Evolutionary conservation across 2,797 vertebrate genomes (phyloP).

Genomic region (Paratrypauchen microcephalus): DNA sequence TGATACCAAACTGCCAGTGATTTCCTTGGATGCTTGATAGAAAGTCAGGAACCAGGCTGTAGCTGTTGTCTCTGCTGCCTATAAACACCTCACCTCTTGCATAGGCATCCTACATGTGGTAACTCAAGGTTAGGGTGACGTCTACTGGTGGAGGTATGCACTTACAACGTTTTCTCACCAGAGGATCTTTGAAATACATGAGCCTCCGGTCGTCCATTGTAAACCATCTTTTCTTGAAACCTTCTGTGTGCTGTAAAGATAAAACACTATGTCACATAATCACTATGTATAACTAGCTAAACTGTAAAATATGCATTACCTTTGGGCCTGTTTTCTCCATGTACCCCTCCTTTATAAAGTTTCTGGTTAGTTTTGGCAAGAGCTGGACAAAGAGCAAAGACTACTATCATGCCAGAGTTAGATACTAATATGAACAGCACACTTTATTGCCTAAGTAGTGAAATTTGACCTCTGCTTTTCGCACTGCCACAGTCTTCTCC

Average conservation of each 20-base stretch:
- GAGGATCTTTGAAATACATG: constrained; percentile 97
- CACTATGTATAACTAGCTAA: neutral
- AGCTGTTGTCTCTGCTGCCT: constrained; percentile 89
- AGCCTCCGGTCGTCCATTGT: constrained; percentile 95
- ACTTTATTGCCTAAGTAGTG: no score
- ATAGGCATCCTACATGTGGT: constrained; percentile 86
- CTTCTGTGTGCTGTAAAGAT: constrained; percentile 87
- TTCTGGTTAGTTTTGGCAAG: constrained; percentile 91
- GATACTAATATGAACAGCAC: no score
- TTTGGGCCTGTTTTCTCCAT: constrained; percentile 98
- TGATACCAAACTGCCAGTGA: constrained; percentile 91
- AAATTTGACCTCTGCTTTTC: no score
- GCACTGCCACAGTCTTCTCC: no score
- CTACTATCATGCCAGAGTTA: neutral
- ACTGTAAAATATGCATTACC: constrained; percentile 66
- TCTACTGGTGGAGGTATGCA: constrained; percentile 19
- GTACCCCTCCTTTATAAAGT: constrained; percentile 92
- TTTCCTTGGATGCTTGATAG: constrained; percentile 82
- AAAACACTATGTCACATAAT: constrained; percentile 5
- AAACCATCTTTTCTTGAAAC: constrained; percentile 97
- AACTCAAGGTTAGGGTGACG: constrained; percentile 1
- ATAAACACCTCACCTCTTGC: constrained; percentile 95
- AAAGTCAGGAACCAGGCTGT: constrained; percentile 84
- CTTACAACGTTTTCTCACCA: constrained; percentile 78
- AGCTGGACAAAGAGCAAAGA: constrained; percentile 71